These are phyloP conservation scores for Mormyrus iriodes DNA, from an alignment of 2,113 vertebrate species.

Conservation along the genomic window DNA sequence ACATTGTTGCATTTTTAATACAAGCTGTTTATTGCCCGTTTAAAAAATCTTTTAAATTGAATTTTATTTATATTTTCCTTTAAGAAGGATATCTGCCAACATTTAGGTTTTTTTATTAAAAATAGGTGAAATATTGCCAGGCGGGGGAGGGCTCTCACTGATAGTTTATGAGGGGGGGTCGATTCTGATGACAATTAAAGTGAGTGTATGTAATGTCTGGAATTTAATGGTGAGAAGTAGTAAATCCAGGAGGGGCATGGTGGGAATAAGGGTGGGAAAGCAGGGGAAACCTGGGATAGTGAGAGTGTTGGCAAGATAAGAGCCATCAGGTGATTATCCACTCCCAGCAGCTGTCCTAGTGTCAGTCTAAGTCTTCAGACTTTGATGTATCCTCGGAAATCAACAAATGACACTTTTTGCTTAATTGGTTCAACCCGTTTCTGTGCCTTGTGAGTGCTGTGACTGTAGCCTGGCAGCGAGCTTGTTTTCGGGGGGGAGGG, in stretches of 20 bases:
- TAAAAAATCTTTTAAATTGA: too few relatives aligned
- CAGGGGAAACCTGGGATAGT: background rate
- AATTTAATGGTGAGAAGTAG: background rate
- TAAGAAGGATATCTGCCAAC: too few relatives aligned
- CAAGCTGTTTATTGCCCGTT: too few relatives aligned
- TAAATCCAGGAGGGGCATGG: background rate
- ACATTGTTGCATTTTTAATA: background rate
- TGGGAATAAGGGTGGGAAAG: background rate
- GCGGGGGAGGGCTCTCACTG: too few relatives aligned
- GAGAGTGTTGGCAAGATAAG: background rate
- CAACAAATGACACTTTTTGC: conserved; percentile 19
- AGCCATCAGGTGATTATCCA: background rate
- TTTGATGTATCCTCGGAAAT: background rate
- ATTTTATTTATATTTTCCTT: too few relatives aligned
- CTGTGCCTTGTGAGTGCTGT: conserved; percentile 24
- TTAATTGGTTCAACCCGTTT: conserved; percentile 23
- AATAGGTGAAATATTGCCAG: too few relatives aligned
- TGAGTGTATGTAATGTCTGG: too few relatives aligned
- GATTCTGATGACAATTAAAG: too few relatives aligned
- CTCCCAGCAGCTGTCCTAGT: background rate
- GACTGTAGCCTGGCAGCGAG: conserved; percentile 31
- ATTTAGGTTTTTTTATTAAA: too few relatives aligned
- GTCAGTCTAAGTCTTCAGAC: background rate
- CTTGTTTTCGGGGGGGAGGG: background rate
- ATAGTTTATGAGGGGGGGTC: too few relatives aligned